Evolutionary conservation across 2,797 vertebrate genomes (phyloP), one percentile per base, ranked within the genome.

Genomic region (Myioborus melanocephalus): DNA sequence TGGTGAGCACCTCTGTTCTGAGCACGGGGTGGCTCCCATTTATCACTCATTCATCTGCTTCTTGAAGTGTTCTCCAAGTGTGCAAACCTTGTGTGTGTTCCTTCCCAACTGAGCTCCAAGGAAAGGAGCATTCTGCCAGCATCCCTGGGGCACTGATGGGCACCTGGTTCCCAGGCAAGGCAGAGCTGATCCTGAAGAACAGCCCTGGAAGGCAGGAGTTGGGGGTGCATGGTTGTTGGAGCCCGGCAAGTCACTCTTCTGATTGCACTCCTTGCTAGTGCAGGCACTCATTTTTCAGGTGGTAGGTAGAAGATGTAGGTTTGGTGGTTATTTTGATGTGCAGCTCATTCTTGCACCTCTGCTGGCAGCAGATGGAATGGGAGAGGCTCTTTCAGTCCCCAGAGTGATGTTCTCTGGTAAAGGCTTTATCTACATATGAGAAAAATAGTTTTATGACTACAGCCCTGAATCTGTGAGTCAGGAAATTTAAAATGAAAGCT

Each of bases 361-460:
- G 47, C 71, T 88, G 60, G 30, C 49, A 66, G 52, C 5, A 2
- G 35, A 68, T 77, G 80, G 35, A 73, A 60, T 8, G 8, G 32
- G 20, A 86, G 32, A 78, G 34, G 34, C 14, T 56, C 60, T 78
- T 83, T 60, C 3, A 1, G 63, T 81, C 32, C 21, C 53, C 9
- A 2, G 5, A 59, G 28, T 30, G 34, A 82, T 61, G 41, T 87
- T 82, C 13, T 41, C 32, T 89, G 63, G 32, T 24, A 87, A 89
- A 75, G 41, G 14, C 13, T 81, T 14, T 0, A 1, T 71, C 65
- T 64, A 2, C 12, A 18, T 44, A 27, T 0, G 2, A 84, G 50
- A 86, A 78, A 81, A 93, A 53, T 50, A 83, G 39, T 55, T 94
- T 73, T 64, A 47, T 89, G 55, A 61, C 75, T 84, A 34, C 18